These are phyloP conservation scores for Atherinosoma microstoma DNA, from an alignment of 2,797 vertebrate genomes.

Conservation along the genomic window DNA sequence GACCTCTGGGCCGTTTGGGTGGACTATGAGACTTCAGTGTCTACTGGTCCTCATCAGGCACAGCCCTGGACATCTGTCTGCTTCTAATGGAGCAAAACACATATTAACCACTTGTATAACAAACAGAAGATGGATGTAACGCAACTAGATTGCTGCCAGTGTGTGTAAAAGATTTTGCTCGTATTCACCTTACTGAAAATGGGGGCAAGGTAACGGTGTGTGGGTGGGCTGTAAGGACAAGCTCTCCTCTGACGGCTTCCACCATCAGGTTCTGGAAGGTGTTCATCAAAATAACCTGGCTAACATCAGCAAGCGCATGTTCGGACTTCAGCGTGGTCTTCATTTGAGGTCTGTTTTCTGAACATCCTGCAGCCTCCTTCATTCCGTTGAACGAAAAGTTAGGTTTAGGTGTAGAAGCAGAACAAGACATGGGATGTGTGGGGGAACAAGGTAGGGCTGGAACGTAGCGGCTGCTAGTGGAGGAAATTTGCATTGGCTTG, in stretches of 20 bases:
- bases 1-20: not conserved
- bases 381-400: not conserved
- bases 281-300: conserved; percentile 87
- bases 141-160: not conserved
- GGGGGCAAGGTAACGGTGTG: conserved; percentile 82
- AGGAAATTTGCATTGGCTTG: conserved; percentile 58
- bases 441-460: conserved; percentile 29
- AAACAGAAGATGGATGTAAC: not conserved
- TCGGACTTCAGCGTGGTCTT: not conserved
- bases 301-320: conserved; percentile 68
- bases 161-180: not conserved
- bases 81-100: conserved; percentile 25
- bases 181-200: conserved; percentile 47
- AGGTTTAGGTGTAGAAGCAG: not conserved
- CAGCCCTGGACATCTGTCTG: conserved; percentile 3
- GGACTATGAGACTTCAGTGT: not conserved
- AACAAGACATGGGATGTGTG: not conserved
- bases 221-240: conserved; percentile 85
- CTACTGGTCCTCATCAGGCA: not conserved
- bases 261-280: conserved; percentile 91
- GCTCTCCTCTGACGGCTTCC: conserved; percentile 90
- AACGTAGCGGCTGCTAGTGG: not conserved
- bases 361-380: not conserved
- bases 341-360: not conserved
- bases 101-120: not conserved